phyloP scores from a whole-genome alignment of 2,888 invertebrate species.

The Saturnia pavonia region DNA sequence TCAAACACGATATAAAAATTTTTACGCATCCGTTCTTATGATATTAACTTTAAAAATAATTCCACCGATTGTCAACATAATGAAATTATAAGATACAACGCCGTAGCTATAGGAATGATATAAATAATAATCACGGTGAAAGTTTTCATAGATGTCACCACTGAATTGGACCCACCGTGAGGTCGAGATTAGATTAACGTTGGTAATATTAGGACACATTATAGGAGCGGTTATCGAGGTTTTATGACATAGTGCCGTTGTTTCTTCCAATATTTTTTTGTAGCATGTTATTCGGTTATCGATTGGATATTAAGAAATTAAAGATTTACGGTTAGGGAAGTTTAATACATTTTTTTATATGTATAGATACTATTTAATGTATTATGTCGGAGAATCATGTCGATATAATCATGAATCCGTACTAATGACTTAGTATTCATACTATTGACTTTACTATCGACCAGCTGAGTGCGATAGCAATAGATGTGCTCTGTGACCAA shows the following conservation, averaged over 20 bases:
- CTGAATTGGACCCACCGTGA: slow-evolving; percentile 29
- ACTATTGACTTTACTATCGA: too few relatives aligned
- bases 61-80: slow-evolving; percentile 43
- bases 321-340: too few relatives aligned
- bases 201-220: slow-evolving; percentile 57
- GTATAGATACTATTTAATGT: too few relatives aligned
- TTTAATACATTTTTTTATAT: too few relatives aligned
- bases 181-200: slow-evolving; percentile 52
- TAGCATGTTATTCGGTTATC: neutral
- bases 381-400: too few relatives aligned
- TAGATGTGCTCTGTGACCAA: too few relatives aligned
- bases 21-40: slow-evolving; percentile 25
- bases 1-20: slow-evolving; percentile 18
- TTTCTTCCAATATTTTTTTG: neutral
- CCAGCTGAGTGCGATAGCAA: too few relatives aligned
- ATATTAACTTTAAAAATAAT: slow-evolving; percentile 38
- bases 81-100: slow-evolving; percentile 45
- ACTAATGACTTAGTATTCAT: too few relatives aligned
- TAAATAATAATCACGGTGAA: slow-evolving; percentile 79
- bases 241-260: neutral
- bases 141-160: slow-evolving; percentile 63
- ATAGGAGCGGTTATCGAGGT: neutral
- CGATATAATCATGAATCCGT: too few relatives aligned
- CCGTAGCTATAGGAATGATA: slow-evolving; percentile 22
- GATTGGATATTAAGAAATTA: neutral